Percentiles rank a stretch among this genome's conserved stretches.
Evolutionary conservation across 2,888 invertebrate genomes (phyloP).

Genomic region (Parnassius mnemosyne): DNA sequence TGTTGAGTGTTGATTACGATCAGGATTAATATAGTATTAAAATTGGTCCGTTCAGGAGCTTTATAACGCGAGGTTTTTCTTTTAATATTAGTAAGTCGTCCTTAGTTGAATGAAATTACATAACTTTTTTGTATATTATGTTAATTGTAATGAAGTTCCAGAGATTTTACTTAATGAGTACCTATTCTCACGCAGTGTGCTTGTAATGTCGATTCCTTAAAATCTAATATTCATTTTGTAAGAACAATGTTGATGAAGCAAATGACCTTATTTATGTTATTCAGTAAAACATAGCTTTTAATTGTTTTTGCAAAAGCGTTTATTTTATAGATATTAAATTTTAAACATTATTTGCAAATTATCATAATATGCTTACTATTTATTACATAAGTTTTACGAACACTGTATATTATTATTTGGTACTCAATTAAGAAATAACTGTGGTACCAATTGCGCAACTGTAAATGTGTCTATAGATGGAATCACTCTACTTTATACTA

Average conservation of each 20-base stretch:
- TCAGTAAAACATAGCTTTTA: too few relatives aligned
- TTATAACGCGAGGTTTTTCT: background rate
- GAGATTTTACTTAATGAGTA: constrained; percentile 66
- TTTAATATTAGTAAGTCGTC: background rate
- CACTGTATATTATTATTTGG: background rate
- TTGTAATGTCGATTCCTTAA: constrained; percentile 42
- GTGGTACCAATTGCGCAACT: constrained; percentile 34
- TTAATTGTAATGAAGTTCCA: constrained; percentile 16
- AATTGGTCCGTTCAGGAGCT: background rate
- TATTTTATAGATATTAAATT: background rate
- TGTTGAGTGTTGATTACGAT: constrained; percentile 29
- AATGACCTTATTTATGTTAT: constrained; percentile 67
- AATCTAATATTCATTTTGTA: constrained; percentile 61
- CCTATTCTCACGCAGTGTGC: constrained; percentile 70
- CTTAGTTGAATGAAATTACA: background rate
- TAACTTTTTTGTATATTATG: background rate
- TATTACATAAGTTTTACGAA: too few relatives aligned
- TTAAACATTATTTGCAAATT: background rate
- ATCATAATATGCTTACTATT: background rate
- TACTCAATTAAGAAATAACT: constrained; percentile 40
- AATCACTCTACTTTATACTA: constrained; percentile 27
- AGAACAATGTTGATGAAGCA: constrained; percentile 54
- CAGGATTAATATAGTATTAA: constrained; percentile 45
- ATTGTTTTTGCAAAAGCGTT: constrained; percentile 24
- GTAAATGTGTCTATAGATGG: constrained; percentile 14